A percentile compares a stretch with the other conserved stretches of the same genome.
These are phyloP conservation scores for Agrilus mali DNA, from an alignment of 2,888 invertebrate species.

Conservation along the genomic window DNA sequence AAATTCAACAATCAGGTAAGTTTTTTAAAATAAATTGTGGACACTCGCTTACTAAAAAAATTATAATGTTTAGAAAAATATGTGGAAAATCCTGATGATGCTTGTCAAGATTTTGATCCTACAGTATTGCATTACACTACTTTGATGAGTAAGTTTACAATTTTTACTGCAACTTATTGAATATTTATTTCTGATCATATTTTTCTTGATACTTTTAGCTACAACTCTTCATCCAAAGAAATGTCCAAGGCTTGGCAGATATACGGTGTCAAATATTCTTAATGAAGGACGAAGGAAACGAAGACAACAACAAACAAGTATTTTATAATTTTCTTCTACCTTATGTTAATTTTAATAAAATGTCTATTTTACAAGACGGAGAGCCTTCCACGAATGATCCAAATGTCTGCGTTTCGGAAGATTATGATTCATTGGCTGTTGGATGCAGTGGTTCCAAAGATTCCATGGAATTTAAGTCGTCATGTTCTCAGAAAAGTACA, in stretches of 20 bases:
- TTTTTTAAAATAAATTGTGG: conserved; percentile 4
- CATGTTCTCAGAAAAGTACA: conserved; percentile 37
- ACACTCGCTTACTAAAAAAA: neutral
- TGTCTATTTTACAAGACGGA: neutral
- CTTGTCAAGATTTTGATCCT: conserved; percentile 46
- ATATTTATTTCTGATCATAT: neutral
- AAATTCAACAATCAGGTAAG: conserved; percentile 52
- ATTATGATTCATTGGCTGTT: conserved; percentile 43
- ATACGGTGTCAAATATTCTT: conserved; percentile 37
- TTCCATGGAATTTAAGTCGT: conserved; percentile 47
- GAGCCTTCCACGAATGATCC: conserved; percentile 6
- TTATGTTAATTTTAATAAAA: neutral
- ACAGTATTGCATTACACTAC: conserved; percentile 45
- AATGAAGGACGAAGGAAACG: conserved; percentile 30
- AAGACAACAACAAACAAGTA: conserved; percentile 35
- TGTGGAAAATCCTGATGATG: conserved; percentile 50
- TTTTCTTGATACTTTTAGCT: conserved; percentile 35
- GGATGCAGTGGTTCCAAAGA: conserved; percentile 46
- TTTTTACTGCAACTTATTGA: neutral
- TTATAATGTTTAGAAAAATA: conserved; percentile 23
- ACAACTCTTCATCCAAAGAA: conserved; percentile 47
- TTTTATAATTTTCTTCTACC: neutral
- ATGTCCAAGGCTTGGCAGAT: conserved; percentile 58
- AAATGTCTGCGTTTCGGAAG: conserved; percentile 35
- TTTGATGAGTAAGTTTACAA: conserved; percentile 47